Evolutionary conservation across 2,888 invertebrate genomes (phyloP).

Genomic region (Folsomia candida): DNA sequence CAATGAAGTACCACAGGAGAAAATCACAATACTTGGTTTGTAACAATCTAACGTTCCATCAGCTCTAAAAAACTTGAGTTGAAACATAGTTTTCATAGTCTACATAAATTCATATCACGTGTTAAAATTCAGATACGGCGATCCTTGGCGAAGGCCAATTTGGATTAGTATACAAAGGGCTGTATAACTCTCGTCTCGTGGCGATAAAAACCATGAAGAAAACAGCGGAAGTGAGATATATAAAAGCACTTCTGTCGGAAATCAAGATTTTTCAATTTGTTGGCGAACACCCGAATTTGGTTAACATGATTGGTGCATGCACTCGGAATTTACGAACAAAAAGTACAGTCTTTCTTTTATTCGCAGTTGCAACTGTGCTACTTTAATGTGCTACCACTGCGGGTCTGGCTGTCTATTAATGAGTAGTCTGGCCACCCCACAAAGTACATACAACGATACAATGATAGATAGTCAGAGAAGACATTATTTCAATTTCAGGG

Average conservation of each 20-base stretch:
- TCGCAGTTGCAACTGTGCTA: background rate
- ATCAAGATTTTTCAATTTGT: background rate
- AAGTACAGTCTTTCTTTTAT: background rate
- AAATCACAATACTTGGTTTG: background rate
- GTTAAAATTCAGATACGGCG: background rate
- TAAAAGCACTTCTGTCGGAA: slow-evolving; percentile 1
- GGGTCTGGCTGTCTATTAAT: too few species aligned
- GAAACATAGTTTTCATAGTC: too few species aligned
- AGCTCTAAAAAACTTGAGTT: too few species aligned
- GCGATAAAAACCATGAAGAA: background rate
- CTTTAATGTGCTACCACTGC: too few species aligned
- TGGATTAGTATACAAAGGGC: background rate
- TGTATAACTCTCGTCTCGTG: background rate
- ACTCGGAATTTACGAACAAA: background rate
- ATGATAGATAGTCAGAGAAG: too few species aligned
- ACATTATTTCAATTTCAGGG: too few species aligned
- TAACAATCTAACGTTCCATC: background rate
- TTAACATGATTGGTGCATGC: background rate
- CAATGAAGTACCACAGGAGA: background rate
- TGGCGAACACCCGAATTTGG: background rate
- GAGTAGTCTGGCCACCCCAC: too few species aligned
- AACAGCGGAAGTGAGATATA: background rate
- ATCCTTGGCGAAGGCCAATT: slow-evolving; percentile 7
- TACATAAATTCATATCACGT: too few species aligned
- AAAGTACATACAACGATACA: too few species aligned